Base-by-base conservation (phyloP, 2,888 invertebrate genomes). In the Andrena chrysosceles region DNA sequence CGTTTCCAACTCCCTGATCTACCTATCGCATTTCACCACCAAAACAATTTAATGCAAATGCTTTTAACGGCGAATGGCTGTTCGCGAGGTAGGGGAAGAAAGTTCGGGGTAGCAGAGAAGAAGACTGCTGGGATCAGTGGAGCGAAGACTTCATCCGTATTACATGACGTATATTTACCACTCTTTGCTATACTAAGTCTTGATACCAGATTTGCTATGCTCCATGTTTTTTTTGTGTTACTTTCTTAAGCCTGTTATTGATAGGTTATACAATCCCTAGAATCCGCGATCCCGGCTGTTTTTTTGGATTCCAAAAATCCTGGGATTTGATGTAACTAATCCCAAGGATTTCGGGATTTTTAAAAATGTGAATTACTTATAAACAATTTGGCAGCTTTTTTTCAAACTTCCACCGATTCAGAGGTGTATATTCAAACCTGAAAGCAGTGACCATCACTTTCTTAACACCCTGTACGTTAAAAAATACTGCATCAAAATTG, bases 31-130 rank as follows among this genome's bases (percentile, higher is more conserved):
- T 59, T 84, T 70, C 35, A 60, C 42, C 54, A 49, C 63, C 49
- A 78, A 84, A 87, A 86, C 85, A 86, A 80, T 87, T 83, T 85
- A 84, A 89, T 82, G 84, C 85, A 90, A 89, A 89, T 84, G 87
- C 89, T 91, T 83, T 89, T 86, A 89, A 85, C 81, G 81, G 33
- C 20, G 63, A 67, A n/a, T 72, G 69, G 75, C 79, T 87, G 88
- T 71, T 83, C 85, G 42, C 29, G 54, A 29, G 66, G 13, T 31
- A 16, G 26, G 35, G 29, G n/a, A 52, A 74, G 3, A 26, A 23
- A 35, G 16, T 33, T 52, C 67, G 31, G 48, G 59, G 48, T 62
- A 20, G 66, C 68, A 69, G 42, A 48, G 31, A 69, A 60, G 42
- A 56, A 66, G 73, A 76, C 62, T 48, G 84, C 4, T 16, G 42